Conservation (phyloP, 2,797 vertebrate species). For the Urocyon cinereoargenteus region DNA sequence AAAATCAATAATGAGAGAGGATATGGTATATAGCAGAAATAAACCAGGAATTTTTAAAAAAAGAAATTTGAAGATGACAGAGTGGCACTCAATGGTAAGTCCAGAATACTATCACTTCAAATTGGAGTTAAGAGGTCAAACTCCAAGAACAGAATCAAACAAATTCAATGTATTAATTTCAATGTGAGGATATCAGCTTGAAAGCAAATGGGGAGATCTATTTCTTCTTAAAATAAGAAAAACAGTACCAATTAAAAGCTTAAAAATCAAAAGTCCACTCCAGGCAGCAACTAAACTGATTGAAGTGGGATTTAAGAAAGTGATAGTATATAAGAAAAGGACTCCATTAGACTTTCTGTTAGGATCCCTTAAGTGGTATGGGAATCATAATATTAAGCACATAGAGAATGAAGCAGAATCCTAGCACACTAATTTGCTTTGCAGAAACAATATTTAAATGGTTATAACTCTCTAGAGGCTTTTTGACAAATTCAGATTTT, state of each 20-base stretch:
- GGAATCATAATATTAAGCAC: neutral
- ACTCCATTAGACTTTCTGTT: neutral
- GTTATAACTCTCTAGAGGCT: neutral
- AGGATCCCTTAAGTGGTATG: neutral
- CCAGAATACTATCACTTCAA: neutral
- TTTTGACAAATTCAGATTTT: conserved; percentile 30
- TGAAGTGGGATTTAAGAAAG: neutral
- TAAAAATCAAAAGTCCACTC: neutral
- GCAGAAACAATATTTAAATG: neutral
- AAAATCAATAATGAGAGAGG: neutral
- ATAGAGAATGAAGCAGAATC: neutral
- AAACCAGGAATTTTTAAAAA: neutral
- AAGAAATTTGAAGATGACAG: neutral
- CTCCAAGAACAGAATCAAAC: neutral
- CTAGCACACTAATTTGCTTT: neutral
- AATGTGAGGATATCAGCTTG: neutral
- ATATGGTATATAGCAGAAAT: neutral
- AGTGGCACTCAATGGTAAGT: neutral
- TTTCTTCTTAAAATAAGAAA: neutral
- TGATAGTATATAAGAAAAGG: neutral
- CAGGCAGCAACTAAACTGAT: neutral
- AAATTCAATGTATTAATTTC: neutral
- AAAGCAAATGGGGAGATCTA: neutral
- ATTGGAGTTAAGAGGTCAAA: neutral
- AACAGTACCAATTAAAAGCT: neutral